These are phyloP conservation scores for Tetranychus piercei DNA, from an alignment of 2,888 invertebrate species.

Conservation along the genomic window DNA sequence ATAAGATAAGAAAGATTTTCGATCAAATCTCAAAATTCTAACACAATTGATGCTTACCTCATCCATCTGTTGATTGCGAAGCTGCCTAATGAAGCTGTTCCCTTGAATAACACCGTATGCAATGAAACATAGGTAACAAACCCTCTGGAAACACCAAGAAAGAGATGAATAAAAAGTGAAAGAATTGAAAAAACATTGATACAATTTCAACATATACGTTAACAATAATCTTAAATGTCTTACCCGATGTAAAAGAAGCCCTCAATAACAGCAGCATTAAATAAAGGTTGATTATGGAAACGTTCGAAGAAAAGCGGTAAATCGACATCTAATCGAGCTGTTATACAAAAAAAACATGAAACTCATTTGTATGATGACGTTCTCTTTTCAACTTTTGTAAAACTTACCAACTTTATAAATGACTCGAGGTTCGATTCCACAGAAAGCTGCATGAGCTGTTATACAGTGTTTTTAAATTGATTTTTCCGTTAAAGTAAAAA, in stretches of 20 bases:
- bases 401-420: constrained; percentile 5
- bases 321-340: constrained; percentile 9
- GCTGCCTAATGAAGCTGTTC: neutral
- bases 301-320: neutral
- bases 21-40: neutral
- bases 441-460: constrained; percentile 1
- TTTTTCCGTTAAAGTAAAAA: too few relatives aligned
- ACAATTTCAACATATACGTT: neutral
- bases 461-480: too few relatives aligned
- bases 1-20: neutral
- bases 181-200: neutral
- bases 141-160: neutral
- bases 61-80: neutral
- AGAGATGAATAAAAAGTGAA: neutral
- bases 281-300: neutral
- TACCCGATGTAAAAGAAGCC: constrained; percentile 12
- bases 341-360: too few relatives aligned
- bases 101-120: neutral
- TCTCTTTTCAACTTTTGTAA: neutral
- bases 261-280: constrained; percentile 9
- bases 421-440: neutral
- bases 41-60: neutral
- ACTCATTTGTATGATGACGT: too few relatives aligned
- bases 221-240: neutral
- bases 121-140: constrained; percentile 1